phyloP scores from a whole-genome alignment of 2,888 invertebrate species.

The Nebria brevicollis region DNA sequence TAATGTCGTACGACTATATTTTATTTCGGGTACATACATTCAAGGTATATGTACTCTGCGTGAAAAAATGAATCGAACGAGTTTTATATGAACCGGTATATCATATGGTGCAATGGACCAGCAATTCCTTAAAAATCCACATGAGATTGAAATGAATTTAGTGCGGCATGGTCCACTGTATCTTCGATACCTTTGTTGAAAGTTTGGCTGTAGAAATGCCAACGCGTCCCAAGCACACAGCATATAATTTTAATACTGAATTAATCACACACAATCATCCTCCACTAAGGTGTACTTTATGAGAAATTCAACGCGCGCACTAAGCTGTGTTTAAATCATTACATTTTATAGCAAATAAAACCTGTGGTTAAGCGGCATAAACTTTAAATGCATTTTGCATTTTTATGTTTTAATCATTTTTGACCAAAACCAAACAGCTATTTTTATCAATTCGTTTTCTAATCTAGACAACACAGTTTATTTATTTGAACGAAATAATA shows the following conservation, averaged over 20 bases:
- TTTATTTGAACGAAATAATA: not conserved
- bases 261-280: not conserved
- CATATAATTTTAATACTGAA: not conserved
- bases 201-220: not conserved
- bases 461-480: not conserved
- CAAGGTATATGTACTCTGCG: not conserved
- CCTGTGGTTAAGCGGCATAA: not conserved
- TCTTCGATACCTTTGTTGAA: not conserved
- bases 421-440: too few relatives aligned
- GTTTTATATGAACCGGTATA: slow-evolving; percentile 35
- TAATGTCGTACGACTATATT: not conserved
- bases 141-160: not conserved
- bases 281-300: not conserved
- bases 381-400: not conserved
- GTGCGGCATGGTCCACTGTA: not conserved
- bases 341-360: not conserved
- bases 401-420: not conserved
- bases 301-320: not conserved
- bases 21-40: not conserved
- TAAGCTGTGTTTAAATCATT: not conserved
- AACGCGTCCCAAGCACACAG: not conserved
- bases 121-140: not conserved
- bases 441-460: not conserved
- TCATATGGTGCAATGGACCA: slow-evolving; percentile 30
- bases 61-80: slow-evolving; percentile 25